These are phyloP conservation scores for Neria commutata DNA, from an alignment of 2,888 invertebrate species.

Conservation along the genomic window DNA sequence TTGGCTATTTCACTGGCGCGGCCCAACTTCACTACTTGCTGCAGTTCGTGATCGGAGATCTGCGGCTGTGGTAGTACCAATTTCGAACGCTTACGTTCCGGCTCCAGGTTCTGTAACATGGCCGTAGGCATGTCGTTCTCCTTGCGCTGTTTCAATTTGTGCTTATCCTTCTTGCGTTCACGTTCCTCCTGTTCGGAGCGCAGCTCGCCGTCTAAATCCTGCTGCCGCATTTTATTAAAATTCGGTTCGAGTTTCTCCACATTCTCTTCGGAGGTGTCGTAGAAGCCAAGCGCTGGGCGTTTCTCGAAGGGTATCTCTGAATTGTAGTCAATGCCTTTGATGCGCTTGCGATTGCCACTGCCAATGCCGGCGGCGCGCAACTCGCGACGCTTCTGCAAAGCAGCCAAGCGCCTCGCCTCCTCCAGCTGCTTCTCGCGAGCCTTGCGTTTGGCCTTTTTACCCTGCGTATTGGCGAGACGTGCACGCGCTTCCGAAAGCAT, in stretches of 20 bases:
- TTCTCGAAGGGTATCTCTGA: constrained; percentile 98
- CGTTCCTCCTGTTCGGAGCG: constrained; percentile 90
- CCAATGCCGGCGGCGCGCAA: constrained; percentile 95
- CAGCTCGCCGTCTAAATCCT: constrained; percentile 91
- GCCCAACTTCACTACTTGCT: constrained; percentile 92
- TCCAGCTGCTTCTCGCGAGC: constrained; percentile 98
- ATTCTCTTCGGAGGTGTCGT: constrained; percentile 89
- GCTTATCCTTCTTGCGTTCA: constrained; percentile 93
- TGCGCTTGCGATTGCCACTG: constrained; percentile 61
- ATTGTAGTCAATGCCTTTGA: constrained; percentile 96
- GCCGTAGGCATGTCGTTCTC: constrained; percentile 94
- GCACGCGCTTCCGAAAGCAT: constrained; percentile 99
- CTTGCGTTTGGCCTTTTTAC: constrained; percentile 88
- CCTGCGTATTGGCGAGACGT: constrained; percentile 97
- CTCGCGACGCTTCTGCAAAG: constrained; percentile 96
- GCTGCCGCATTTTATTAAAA: constrained; percentile 87
- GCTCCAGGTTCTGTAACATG: constrained; percentile 86
- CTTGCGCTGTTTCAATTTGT: constrained; percentile 92
- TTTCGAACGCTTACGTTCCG: constrained; percentile 91
- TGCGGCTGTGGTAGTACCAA: constrained; percentile 96
- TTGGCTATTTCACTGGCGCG: constrained; percentile 89
- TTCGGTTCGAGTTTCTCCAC: constrained; percentile 89
- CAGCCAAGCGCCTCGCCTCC: constrained; percentile 94
- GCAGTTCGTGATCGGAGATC: constrained; percentile 89
- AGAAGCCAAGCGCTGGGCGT: constrained; percentile 89